A percentile compares a stretch with the other conserved stretches of the same genome.
Evolutionary conservation across 2,888 invertebrate genomes (phyloP).

Genomic region (Andrena camellia): DNA sequence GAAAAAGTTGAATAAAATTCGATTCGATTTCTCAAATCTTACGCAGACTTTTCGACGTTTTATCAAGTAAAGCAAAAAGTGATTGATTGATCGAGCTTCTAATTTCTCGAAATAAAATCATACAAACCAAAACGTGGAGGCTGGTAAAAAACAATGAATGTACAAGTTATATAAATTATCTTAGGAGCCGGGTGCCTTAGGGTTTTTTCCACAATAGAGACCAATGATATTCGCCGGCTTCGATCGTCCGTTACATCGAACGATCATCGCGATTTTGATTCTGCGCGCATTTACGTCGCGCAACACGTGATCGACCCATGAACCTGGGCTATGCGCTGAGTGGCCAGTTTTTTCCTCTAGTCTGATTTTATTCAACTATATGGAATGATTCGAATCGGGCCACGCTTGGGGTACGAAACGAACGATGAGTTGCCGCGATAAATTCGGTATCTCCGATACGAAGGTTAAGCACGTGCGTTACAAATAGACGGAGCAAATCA

Average conservation of each 20-base stretch:
- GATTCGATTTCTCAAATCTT: too few species aligned
- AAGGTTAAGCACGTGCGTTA: constrained; percentile 24
- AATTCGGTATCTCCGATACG: constrained; percentile 1
- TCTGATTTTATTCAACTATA: constrained; percentile 10
- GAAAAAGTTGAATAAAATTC: too few species aligned
- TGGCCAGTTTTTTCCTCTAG: constrained; percentile 11
- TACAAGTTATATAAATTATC: too few species aligned
- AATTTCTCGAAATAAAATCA: too few species aligned
- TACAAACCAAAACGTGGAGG: too few species aligned
- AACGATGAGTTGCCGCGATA: constrained; percentile 1
- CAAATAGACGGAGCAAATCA: neutral
- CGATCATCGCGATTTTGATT: constrained; percentile 19
- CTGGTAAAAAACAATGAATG: too few species aligned
- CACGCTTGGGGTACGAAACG: neutral
- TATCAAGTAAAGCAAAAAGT: too few species aligned
- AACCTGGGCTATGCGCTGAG: constrained; percentile 25
- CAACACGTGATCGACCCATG: constrained; percentile 48
- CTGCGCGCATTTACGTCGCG: constrained; percentile 7
- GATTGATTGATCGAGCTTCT: too few species aligned
- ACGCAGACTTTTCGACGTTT: too few species aligned
- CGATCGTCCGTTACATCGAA: neutral
- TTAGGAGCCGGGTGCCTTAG: too few species aligned
- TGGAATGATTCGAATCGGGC: constrained; percentile 26
- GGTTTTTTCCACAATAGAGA: too few species aligned
- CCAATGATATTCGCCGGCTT: too few species aligned